Evolutionary conservation across 2,113 vertebrate genomes (phyloP), one percentile per base, ranked within the genome.

Genomic region (Brienomyrus brachyistius): DNA sequence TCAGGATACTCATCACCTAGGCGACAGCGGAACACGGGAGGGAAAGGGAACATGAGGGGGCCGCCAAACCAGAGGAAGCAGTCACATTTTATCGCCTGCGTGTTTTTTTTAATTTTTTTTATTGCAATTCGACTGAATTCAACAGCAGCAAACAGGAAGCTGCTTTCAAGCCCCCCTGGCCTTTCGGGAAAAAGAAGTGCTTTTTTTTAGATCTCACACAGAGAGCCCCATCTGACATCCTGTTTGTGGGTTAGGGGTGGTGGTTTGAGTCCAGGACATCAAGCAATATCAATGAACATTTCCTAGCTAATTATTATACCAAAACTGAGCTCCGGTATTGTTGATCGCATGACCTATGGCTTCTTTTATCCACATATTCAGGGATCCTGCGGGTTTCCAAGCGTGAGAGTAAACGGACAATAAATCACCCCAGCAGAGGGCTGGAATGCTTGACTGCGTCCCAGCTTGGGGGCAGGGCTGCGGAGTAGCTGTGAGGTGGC

Each of bases 1-100:
- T 97, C 90, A 99, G 94, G 90, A 99, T 98, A 93, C 98, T 98
- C 98, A 99, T 98, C 89, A 99, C 98, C 98, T 99, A 96, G 31
- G 52, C 27, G 90, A 54, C 74, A 9, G 27, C 54, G n/a, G 10
- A 31, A 70, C n/a, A 27, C n/a, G 27, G 62, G 62, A 70, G 27
- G 10, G 35, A 86, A 88, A 66, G 54, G 77, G 85, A 11, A 8
- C 54, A 21, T 47, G 21, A 80, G 35, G 2, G 5, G 43, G 17
- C 35, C 74, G 35, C n/a, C 35, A 43, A 80, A 17, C 35, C 15
- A 80, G 74, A 80, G 74, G 74, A 80, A 43, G 74, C 35, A 6
- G 5, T 40, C 35, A 8, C 31, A 80, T 35, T 35, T 80, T 35
- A 80, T 31, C 10, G 35, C 70, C 31, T 40, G 11, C 31, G 0